phyloP scores from a whole-genome alignment of 2,113 vertebrate genomes.

The Otus sunia region DNA sequence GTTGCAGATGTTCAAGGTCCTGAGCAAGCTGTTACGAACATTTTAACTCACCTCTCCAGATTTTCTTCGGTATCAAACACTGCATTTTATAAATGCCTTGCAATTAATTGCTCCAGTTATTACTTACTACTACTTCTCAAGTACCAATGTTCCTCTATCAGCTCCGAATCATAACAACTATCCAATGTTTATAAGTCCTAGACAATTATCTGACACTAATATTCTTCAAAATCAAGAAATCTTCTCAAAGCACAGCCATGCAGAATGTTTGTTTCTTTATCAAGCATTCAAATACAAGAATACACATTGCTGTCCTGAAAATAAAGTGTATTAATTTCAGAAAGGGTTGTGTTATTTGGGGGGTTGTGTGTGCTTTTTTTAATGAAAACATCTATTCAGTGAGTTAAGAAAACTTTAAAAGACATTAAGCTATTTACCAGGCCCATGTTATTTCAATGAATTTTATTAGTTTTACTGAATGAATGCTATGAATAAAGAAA shows the following conservation, averaged over 20 bases:
- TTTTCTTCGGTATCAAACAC: background rate
- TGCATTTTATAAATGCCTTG: rapidly evolving
- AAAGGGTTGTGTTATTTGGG: background rate
- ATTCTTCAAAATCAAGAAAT: background rate
- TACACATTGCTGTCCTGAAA: background rate
- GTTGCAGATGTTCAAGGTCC: background rate
- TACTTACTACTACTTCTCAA: background rate
- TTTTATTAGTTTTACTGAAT: background rate
- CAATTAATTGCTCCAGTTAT: background rate
- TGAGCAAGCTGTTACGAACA: background rate
- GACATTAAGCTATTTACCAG: background rate
- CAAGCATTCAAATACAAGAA: background rate
- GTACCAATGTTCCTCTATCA: background rate
- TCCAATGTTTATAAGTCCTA: background rate
- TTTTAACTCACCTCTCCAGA: background rate
- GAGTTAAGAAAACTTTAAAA: background rate
- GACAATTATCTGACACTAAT: background rate
- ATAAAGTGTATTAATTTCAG: background rate
- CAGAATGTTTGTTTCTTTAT: background rate
- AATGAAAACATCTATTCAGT: background rate
- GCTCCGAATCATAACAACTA: background rate
- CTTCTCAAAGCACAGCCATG: background rate
- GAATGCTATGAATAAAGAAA: background rate
- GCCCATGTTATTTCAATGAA: background rate
- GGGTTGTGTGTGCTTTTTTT: background rate